A percentile compares a stretch with the other conserved stretches of the same genome.
phyloP scores from a whole-genome alignment of 2,797 vertebrate genomes.

The Serranus cabrilla region DNA sequence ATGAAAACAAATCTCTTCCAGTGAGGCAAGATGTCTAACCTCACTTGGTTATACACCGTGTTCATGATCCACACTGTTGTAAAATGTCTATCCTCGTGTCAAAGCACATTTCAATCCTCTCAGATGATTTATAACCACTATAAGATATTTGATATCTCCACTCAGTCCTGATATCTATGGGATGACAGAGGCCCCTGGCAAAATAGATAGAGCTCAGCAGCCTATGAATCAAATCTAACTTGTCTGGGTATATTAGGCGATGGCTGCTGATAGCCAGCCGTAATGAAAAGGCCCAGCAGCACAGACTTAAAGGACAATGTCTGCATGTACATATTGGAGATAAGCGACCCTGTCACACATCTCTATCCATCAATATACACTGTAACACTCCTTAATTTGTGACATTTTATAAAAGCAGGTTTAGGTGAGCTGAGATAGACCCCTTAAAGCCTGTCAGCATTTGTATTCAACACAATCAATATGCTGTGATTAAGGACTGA shows the following conservation, averaged over 20 bases:
- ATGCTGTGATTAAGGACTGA: slow-evolving; percentile 8
- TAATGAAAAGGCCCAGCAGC: slow-evolving; percentile 63
- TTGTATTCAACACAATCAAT: slow-evolving; percentile 32
- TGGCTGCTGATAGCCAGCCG: slow-evolving; percentile 57
- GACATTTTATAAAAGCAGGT: slow-evolving; percentile 22
- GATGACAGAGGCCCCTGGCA: slow-evolving; percentile 58
- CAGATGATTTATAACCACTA: slow-evolving; percentile 67
- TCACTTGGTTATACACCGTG: slow-evolving; percentile 13
- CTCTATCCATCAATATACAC: slow-evolving; percentile 35
- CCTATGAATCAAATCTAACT: slow-evolving; percentile 75
- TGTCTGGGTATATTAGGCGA: slow-evolving; percentile 66
- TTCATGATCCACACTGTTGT: slow-evolving; percentile 33
- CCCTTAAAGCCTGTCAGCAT: slow-evolving; percentile 6
- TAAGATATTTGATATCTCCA: slow-evolving; percentile 63
- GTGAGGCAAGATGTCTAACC: slow-evolving; percentile 14
- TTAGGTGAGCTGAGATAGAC: slow-evolving; percentile 20
- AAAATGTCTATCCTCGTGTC: slow-evolving; percentile 43
- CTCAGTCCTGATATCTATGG: slow-evolving; percentile 62
- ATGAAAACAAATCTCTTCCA: slow-evolving; percentile 47
- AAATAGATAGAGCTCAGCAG: slow-evolving; percentile 70
- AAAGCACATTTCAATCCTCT: slow-evolving; percentile 58
- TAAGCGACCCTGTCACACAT: slow-evolving; percentile 37
- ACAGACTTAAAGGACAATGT: slow-evolving; percentile 33
- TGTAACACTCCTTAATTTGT: slow-evolving; percentile 18
- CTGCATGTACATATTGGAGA: slow-evolving; percentile 51